phyloP scores from a whole-genome alignment of 2,797 vertebrate genomes.

The Peromyscus aztecus region DNA sequence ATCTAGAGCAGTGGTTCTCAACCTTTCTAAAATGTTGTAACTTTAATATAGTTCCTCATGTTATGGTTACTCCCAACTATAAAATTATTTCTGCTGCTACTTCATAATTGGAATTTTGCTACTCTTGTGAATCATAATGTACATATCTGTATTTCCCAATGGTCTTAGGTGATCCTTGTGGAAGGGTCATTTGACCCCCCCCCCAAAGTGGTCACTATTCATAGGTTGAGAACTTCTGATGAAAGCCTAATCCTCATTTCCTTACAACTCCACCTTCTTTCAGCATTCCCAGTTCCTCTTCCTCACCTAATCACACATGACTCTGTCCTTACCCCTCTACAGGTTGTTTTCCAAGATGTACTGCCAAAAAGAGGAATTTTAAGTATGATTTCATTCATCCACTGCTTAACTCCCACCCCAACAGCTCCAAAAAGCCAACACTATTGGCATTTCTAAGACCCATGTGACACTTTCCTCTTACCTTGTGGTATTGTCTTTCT shows the following conservation, averaged over 20 bases:
- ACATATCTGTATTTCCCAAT: too few relatives aligned
- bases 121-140: not conserved
- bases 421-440: not conserved
- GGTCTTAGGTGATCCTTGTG: too few relatives aligned
- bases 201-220: not conserved
- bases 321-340: too few relatives aligned
- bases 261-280: accelerated
- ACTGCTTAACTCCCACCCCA: not conserved
- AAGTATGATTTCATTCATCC: not conserved
- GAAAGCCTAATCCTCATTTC: not conserved
- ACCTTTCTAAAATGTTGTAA: not conserved
- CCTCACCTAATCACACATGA: not conserved
- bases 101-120: not conserved
- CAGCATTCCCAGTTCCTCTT: too few relatives aligned
- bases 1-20: not conserved
- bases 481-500: not conserved
- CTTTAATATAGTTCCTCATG: not conserved
- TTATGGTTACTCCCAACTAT: not conserved
- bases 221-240: not conserved
- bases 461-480: not conserved
- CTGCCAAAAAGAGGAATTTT: not conserved
- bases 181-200: not conserved
- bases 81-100: not conserved
- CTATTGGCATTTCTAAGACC: not conserved
- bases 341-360: accelerated